phyloP scores from a whole-genome alignment of 2,888 invertebrate genomes.

The Lasioglossum lativentre region DNA sequence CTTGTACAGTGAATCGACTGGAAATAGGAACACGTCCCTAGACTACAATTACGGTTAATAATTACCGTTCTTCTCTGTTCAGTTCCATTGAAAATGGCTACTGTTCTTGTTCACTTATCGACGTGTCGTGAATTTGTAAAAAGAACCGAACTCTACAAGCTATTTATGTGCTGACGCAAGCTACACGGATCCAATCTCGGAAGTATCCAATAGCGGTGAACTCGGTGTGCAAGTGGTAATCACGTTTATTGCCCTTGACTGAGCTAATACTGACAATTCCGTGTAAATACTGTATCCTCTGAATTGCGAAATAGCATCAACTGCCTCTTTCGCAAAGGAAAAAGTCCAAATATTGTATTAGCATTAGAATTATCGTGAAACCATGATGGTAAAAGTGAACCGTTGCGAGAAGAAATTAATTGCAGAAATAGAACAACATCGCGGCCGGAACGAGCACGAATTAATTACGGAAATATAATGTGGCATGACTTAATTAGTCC shows the following conservation, averaged over 20 bases:
- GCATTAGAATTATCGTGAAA: background rate
- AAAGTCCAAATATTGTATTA: background rate
- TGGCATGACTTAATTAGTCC: conserved; percentile 42
- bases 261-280: conserved; percentile 74
- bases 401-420: conserved; percentile 25
- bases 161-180: conserved; percentile 55
- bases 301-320: conserved; percentile 68
- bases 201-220: conserved; percentile 69
- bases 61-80: too few relatives aligned
- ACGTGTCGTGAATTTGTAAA: conserved; percentile 9
- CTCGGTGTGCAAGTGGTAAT: conserved; percentile 70
- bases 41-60: background rate
- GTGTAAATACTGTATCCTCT: conserved; percentile 70
- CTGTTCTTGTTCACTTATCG: conserved; percentile 6
- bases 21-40: background rate
- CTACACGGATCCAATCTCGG: conserved; percentile 68
- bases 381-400: background rate
- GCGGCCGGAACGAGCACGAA: conserved; percentile 24
- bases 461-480: conserved; percentile 53
- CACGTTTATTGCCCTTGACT: conserved; percentile 55
- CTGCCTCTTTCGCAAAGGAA: conserved; percentile 71
- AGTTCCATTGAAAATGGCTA: too few relatives aligned
- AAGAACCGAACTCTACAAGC: background rate
- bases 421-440: conserved; percentile 24
- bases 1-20: background rate